Conservation (phyloP, 2,113 vertebrate genomes). For the Stegastes partitus region DNA sequence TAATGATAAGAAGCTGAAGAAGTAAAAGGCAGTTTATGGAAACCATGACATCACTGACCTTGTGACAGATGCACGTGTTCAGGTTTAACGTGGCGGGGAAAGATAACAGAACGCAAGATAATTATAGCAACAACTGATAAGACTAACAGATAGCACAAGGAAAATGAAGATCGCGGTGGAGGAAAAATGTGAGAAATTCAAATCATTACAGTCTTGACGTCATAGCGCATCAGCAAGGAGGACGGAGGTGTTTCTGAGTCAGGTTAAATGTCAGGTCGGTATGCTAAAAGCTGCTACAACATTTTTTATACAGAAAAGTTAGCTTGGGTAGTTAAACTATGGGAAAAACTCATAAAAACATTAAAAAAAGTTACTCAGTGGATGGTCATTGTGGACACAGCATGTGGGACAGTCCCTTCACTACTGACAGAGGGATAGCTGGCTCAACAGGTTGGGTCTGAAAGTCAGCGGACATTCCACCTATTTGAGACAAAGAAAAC, state of each 20-base stretch:
- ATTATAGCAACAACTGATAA: neutral
- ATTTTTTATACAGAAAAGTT: too few species aligned
- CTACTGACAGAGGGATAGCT: slow-evolving; percentile 10
- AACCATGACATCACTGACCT: slow-evolving; percentile 43
- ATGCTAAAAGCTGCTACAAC: neutral
- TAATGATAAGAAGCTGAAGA: neutral
- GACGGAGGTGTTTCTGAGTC: neutral
- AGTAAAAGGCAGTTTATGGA: neutral
- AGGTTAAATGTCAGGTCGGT: neutral
- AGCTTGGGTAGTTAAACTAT: too few species aligned
- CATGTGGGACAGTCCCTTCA: neutral
- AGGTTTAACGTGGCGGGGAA: slow-evolving; percentile 1
- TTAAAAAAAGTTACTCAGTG: neutral
- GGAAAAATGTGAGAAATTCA: slow-evolving; percentile 35
- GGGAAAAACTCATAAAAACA: neutral
- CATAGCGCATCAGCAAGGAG: neutral
- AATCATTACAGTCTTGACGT: slow-evolving; percentile 28
- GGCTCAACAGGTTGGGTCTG: slow-evolving; percentile 72
- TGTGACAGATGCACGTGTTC: neutral
- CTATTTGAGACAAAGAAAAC: slow-evolving; percentile 73
- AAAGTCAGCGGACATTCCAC: slow-evolving; percentile 70
- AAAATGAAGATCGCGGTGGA: neutral
- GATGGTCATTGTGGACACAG: neutral
- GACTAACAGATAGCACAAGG: neutral
- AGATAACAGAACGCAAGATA: neutral